These are phyloP conservation scores for Drosophila mulleri DNA, from an alignment of 2,888 invertebrate species.

Conservation along the genomic window DNA sequence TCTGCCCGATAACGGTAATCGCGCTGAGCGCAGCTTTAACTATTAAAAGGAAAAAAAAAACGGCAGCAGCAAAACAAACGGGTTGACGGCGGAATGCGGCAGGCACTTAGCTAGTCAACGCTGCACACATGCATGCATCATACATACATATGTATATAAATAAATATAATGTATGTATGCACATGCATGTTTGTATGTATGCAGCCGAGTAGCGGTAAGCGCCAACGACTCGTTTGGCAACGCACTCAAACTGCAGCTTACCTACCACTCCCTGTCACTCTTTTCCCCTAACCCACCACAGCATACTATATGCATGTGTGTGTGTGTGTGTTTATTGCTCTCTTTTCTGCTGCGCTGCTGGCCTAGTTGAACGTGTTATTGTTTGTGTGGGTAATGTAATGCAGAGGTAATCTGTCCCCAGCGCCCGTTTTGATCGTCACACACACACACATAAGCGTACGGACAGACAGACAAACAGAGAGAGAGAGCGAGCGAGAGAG, in stretches of 20 bases:
- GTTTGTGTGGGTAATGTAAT: conserved; percentile 67
- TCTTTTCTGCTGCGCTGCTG: conserved; percentile 48
- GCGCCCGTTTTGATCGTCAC: conserved; percentile 60
- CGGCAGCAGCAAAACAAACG: conserved; percentile 48
- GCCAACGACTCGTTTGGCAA: conserved; percentile 74
- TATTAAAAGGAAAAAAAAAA: conserved; percentile 30
- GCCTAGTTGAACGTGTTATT: conserved; percentile 73
- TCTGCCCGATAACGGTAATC: conserved; percentile 68
- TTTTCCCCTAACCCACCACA: conserved; percentile 2
- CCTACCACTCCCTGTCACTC: not conserved
- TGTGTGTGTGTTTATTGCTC: conserved; percentile 37
- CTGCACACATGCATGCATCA: conserved; percentile 7
- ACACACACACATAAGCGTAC: not conserved
- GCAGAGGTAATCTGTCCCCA: conserved; percentile 72
- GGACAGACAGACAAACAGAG: not conserved
- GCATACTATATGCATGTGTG: not conserved
- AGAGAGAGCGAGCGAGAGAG: conserved; percentile 1
- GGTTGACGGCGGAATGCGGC: conserved; percentile 73
- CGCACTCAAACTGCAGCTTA: conserved; percentile 54
- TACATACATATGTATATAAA: not conserved
- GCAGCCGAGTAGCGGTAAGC: conserved; percentile 71
- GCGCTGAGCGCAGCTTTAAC: conserved; percentile 53
- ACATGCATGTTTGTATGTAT: not conserved
- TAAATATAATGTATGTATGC: not conserved
- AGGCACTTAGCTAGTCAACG: conserved; percentile 39